Conservation (phyloP, 2,797 vertebrate genomes). For the Triplophysa yarkandensis region DNA sequence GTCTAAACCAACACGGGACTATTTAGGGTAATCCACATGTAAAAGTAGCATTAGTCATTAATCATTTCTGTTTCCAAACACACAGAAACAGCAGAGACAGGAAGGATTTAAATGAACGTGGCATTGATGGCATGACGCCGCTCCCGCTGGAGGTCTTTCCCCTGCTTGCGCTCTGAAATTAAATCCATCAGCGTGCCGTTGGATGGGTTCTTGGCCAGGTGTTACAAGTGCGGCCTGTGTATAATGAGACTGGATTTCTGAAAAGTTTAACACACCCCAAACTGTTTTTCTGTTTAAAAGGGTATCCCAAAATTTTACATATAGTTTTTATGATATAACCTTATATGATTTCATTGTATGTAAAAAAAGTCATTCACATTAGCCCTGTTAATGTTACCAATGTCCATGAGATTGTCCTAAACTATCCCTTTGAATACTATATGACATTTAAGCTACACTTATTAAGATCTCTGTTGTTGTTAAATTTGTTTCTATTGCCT, state of each 20-base stretch:
- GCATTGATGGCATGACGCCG: conserved; percentile 20
- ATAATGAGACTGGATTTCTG: conserved; percentile 5
- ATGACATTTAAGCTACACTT: too few species aligned
- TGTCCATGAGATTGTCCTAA: too few species aligned
- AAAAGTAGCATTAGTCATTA: conserved; percentile 57
- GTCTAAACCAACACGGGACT: conserved; percentile 54
- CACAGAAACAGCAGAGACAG: conserved; percentile 43
- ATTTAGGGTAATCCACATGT: conserved; percentile 57
- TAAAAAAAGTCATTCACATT: too few species aligned
- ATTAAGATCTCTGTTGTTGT: too few species aligned
- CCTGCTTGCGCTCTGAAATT: conserved; percentile 28
- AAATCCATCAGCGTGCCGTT: conserved; percentile 13
- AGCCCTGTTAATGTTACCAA: too few species aligned
- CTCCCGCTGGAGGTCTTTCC: conserved; percentile 37
- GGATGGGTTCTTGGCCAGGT: conserved; percentile 12
- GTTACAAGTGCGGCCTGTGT: neutral
- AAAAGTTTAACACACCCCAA: conserved; percentile 6
- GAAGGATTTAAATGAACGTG: conserved; percentile 49
- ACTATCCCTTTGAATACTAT: too few species aligned
- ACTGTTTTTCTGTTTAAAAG: neutral
- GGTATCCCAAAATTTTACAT: neutral
- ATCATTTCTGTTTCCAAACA: conserved; percentile 53
- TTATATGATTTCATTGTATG: neutral
- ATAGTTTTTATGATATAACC: neutral
- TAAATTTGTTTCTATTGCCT: too few species aligned